These are phyloP conservation scores for Hyperoplus lanceolatus DNA, from an alignment of 2,797 vertebrate species.

Conservation along the genomic window DNA sequence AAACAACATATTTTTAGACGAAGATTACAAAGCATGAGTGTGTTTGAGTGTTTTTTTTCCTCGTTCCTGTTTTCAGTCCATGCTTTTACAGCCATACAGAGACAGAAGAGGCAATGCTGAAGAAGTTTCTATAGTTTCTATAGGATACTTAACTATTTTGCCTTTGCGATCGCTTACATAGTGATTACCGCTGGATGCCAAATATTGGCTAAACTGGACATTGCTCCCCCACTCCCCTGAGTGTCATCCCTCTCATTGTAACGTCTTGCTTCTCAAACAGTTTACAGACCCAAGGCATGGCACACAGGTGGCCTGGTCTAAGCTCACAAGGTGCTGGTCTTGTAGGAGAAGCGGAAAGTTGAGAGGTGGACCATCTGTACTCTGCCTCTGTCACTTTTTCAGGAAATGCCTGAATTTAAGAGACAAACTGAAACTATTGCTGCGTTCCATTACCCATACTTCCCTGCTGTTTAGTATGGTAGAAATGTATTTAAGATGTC, in stretches of 20 bases:
- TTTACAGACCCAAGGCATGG: constrained; percentile 17
- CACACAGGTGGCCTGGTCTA: constrained; percentile 15
- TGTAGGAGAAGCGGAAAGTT: constrained; percentile 36
- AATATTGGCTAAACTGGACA: constrained; percentile 76
- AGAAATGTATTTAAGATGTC: too few species aligned
- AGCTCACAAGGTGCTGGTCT: constrained; percentile 37
- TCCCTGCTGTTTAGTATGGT: too few species aligned
- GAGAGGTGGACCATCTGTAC: constrained; percentile 9
- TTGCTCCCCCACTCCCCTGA: constrained; percentile 49
- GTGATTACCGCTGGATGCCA: constrained; percentile 56
- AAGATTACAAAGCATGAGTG: constrained; percentile 67
- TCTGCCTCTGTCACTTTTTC: background rate
- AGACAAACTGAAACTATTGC: too few species aligned
- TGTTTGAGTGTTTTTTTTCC: constrained; percentile 48
- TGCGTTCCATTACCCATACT: too few species aligned
- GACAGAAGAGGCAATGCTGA: constrained; percentile 61
- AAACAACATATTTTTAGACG: constrained; percentile 69
- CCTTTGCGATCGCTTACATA: constrained; percentile 44
- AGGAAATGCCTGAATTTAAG: constrained; percentile 2
- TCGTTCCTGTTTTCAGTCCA: constrained; percentile 55
- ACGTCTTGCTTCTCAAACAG: constrained; percentile 4
- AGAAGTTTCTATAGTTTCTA: constrained; percentile 47
- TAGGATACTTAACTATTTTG: constrained; percentile 23
- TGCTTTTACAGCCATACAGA: constrained; percentile 68
- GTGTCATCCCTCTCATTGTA: constrained; percentile 29